Base-by-base conservation (phyloP, 2,113 vertebrate genomes). In the Opisthocomus hoazin region DNA sequence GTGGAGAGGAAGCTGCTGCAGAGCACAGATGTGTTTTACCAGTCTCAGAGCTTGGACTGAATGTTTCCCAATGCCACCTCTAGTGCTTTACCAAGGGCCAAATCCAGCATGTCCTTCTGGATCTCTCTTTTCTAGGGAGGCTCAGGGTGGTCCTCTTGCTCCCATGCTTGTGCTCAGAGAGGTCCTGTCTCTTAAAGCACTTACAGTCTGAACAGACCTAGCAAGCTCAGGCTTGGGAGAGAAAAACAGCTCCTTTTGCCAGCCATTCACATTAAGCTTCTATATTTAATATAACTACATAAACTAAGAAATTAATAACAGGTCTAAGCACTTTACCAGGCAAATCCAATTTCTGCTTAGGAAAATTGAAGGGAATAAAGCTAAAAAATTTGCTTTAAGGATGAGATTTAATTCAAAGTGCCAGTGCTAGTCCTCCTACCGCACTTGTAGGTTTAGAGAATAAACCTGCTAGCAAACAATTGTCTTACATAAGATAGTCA, bases 261-360 rank as follows among this genome's bases (percentile, higher is more conserved):
- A 86, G 51, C 36, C 32, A 39, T 43, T 94, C 80, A 60, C 58
- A 27, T 68, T 92, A 94, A 89, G 34, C 58, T 60, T 75, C 64
- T 92, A 11, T 71, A 87, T 93, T 69, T 95, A 93, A 92, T 93
- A 90, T 84, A 7, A 91, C 89, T 94, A 79, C 45, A 84, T 82
- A 91, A 89, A 87, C 32, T 39, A 89, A 84, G 68, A 93, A 89
- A 92, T 57, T 90, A 93, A 61, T 92, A 94, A 89, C 57, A 93
- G 32, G 43, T 51, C 39, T 95, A 84, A 96, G 71, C 50, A 91
- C 36, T 94, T 95, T 87, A 77, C 29, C 54, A 73, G 53, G 70
- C 56, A 93, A 97, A 96, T 87, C 41, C 4, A 1, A 87, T 84
- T 94, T 89, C 81, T 80, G 34, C 45, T 90, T 84, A 24, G 24